Evolutionary conservation across 2,888 invertebrate genomes (phyloP).

Genomic region (Dicranocentrus wangi): DNA sequence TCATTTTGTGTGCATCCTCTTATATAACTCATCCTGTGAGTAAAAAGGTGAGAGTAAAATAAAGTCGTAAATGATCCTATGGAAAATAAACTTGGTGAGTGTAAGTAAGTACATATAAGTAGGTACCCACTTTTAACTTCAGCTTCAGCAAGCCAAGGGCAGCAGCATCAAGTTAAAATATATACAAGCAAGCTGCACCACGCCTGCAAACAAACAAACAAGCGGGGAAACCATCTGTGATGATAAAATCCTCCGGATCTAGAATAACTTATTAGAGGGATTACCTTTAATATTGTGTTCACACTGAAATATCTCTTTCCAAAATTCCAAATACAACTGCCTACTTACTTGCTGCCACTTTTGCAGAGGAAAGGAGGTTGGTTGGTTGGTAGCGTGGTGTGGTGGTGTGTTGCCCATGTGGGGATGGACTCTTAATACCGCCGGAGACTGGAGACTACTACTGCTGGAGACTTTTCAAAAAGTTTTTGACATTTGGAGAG

Average conservation of each 20-base stretch:
- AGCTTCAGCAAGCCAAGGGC: constrained; percentile 1
- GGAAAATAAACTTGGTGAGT: not conserved
- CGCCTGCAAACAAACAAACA: too few species aligned
- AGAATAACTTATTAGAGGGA: constrained; percentile 56
- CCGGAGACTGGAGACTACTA: too few species aligned
- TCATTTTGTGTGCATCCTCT: too few species aligned
- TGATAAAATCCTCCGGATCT: constrained; percentile 48
- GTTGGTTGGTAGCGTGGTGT: constrained; percentile 21
- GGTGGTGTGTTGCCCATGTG: not conserved
- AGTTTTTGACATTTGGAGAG: too few species aligned
- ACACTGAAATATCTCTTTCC: constrained; percentile 13
- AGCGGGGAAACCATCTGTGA: constrained; percentile 46
- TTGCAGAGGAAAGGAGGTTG: constrained; percentile 30
- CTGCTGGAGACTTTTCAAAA: too few species aligned
- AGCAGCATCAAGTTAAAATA: not conserved
- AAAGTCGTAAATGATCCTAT: not conserved
- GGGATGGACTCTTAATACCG: too few species aligned
- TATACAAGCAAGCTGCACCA: too few species aligned
- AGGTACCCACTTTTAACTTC: not conserved
- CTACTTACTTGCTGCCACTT: too few species aligned
- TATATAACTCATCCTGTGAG: too few species aligned
- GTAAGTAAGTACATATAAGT: not conserved
- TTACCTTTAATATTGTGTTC: constrained; percentile 36
- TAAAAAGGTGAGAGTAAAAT: not conserved
- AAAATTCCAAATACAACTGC: not conserved